These are phyloP conservation scores for Oligia latruncula DNA, from an alignment of 2,888 invertebrate genomes.

Conservation along the genomic window DNA sequence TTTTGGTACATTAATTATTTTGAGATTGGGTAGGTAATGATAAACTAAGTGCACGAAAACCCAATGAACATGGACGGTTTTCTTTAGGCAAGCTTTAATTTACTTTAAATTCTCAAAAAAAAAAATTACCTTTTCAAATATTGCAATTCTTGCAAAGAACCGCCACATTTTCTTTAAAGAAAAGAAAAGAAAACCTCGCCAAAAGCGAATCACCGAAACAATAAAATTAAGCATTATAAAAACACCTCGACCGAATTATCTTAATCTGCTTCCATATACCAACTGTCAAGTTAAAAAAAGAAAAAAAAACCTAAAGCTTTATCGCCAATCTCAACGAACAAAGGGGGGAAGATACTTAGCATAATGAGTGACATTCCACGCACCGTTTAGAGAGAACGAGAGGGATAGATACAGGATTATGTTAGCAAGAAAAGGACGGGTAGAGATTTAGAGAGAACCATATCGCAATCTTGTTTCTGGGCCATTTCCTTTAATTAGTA, in stretches of 20 bases:
- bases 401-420: constrained; percentile 55
- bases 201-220: constrained; percentile 74
- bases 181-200: constrained; percentile 42
- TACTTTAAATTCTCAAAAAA: not conserved
- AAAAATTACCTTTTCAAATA: not conserved
- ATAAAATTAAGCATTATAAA: constrained; percentile 81
- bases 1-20: constrained; percentile 15
- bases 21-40: constrained; percentile 3
- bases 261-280: constrained; percentile 89
- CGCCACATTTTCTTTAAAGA: constrained; percentile 27
- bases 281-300: constrained; percentile 86
- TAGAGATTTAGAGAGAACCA: constrained; percentile 84
- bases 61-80: not conserved
- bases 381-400: constrained; percentile 84
- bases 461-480: constrained; percentile 91
- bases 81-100: not conserved
- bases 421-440: constrained; percentile 69
- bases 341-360: constrained; percentile 88
- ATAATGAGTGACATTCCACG: constrained; percentile 89
- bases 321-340: constrained; percentile 85
- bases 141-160: constrained; percentile 16
- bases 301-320: constrained; percentile 75
- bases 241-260: constrained; percentile 84
- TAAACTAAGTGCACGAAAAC: not conserved
- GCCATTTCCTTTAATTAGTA: constrained; percentile 90